Evolutionary conservation across 2,113 vertebrate species (phyloP), one percentile per base, ranked within the genome.

Genomic region (Tricholaema leucomelas): DNA sequence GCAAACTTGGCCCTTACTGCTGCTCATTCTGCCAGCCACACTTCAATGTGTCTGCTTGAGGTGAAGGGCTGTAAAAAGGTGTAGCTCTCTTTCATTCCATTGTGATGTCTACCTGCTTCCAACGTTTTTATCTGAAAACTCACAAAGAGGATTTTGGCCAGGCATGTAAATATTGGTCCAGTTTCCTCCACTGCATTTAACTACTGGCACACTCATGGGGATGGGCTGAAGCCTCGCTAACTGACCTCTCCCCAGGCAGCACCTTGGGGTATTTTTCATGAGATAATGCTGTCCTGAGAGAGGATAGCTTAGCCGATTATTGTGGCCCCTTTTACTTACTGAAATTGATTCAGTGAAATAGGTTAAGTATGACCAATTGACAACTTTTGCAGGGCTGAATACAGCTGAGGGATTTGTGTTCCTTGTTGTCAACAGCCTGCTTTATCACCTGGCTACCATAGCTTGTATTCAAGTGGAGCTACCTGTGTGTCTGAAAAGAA

Each of bases 1-100:
- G 64, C 25, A 85, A 64, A 11, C 12, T 31, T 54, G 31, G 16
- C 8, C 25, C n/a, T 60, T 81, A 17, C 48, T 64, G 90, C 28
- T 58, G 30, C 27, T 78, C 3, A 0, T 3, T 44, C 81, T 74
- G 38, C 46, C 76, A 73, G 16, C 12, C 15, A 31, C 0, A 0
- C 40, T 56, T 33, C 19, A 50, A 42, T 6, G 8, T 24, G 71
- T 67, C 31, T 56, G 28, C 12, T 35, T 25, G 30, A 64, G 66
- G 31, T 14, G 10, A 24, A 56, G 56, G 85, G 74, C n/a, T 23
- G 48, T 12, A 38, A 67, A 86, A 46, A 21, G 10, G 1, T 20
- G 30, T 2, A 79, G 18, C 12, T 12, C n/a, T 15, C 33, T 24
- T n/a, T 66, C 33, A 42, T 36, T 28, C 8, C 24, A 46, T 33